Base-by-base conservation (phyloP, 2,888 invertebrate genomes). In the Oxyteleia sp. region DNA sequence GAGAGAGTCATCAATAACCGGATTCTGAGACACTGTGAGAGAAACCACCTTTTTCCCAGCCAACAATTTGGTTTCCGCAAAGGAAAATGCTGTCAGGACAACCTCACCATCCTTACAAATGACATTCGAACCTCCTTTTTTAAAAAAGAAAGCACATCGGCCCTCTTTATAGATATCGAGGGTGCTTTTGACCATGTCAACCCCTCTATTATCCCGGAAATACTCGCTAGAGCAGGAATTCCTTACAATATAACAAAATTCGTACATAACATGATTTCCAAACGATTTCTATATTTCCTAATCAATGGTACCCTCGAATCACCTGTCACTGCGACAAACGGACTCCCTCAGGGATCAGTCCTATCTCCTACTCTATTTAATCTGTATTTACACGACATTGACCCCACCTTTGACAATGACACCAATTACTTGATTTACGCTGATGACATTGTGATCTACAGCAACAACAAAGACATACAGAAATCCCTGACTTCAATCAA, bases 1-100 rank as follows among this genome's bases (percentile, higher is more conserved):
- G 55, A 55, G 16, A 55, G 35, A 55, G 13, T 55, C 0, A 35
- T 55, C 2, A 16, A 32, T 11, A 15, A 32, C 3, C 32, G 55
- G 11, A 7, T 55, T 0, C 4, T 15, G 0, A 13, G 35, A 18
- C 11, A 16, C 32, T 29, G 29, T 0, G 55, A 55, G 15, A 29
- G 13, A 4, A 55, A 55, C 4, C 11, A 13, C 4, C 0, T 55
- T 2, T 16, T 55, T 32, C 11, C 35, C 4, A 32, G 0, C 13
- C 3, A 8, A 8, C 32, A 32, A 32, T 32, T 32, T 32, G 32
- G 32, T 5, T 32, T 32, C 32, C 3, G 32, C 1, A 55, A 32
- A 32, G 35, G 55, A n/a, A 10, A 26, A 26, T 53, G 13, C 3
- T 29, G 53, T 11, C 0, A 5, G 4, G 47, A 47, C 18, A 47